A percentile compares a stretch with the other conserved stretches of the same genome.
Evolutionary conservation across 2,888 invertebrate genomes (phyloP).

Genomic region (Alentia gelatinosa): DNA sequence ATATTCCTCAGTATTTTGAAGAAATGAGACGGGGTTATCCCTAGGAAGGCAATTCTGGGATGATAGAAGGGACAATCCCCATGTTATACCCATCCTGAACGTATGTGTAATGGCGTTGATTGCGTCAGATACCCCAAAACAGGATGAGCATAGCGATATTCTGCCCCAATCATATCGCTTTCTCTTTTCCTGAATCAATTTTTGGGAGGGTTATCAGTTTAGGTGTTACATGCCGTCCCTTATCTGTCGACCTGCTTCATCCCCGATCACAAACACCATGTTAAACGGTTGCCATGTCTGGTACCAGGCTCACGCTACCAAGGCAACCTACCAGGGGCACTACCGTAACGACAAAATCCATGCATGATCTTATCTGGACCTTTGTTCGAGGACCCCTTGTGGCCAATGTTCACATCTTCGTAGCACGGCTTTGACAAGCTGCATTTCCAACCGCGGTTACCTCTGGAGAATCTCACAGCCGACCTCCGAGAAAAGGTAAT

Average conservation of each 20-base stretch:
- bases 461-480: too few relatives aligned
- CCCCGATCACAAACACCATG: not conserved
- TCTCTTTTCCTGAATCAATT: not conserved
- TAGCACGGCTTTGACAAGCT: not conserved
- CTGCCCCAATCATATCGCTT: not conserved
- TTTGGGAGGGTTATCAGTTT: not conserved
- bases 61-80: too few relatives aligned
- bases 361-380: not conserved
- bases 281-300: not conserved
- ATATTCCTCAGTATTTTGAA: too few relatives aligned
- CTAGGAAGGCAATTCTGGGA: too few relatives aligned
- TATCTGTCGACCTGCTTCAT: not conserved
- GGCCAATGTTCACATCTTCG: not conserved
- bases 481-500: too few relatives aligned
- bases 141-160: too few relatives aligned
- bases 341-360: not conserved
- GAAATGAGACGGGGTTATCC: too few relatives aligned
- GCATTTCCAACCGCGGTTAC: too few relatives aligned
- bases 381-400: not conserved
- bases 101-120: too few relatives aligned
- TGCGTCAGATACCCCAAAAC: too few relatives aligned
- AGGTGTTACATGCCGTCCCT: not conserved
- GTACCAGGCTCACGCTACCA: not conserved
- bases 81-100: too few relatives aligned
- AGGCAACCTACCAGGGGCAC: not conserved